Base-by-base conservation (phyloP, 1,140 invertebrate species). In the Aphelenchoides besseyi region DNA sequence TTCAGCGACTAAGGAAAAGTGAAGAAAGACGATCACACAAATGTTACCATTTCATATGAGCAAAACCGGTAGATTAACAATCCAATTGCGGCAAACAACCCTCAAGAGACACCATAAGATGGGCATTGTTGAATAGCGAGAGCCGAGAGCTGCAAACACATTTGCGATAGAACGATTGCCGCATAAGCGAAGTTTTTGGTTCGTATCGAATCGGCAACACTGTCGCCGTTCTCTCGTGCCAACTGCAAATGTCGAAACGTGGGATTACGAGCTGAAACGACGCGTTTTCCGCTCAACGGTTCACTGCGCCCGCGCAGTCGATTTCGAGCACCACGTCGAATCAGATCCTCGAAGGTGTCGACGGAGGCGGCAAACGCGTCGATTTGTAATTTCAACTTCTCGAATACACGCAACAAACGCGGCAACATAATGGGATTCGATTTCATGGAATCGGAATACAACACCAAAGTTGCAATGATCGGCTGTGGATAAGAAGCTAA, bases 401-500 rank as follows among this genome's bases (percentile, higher is more conserved):
- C 73, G 2, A 75, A 41, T 12, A 72, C 69, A 36, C 32, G 12
- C 37, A 52, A 35, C 41, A n/a, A 28, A 66, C 61, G 33, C 23
- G 72, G 59, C 8, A 68, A 33, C 23, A 70, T n/a, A 36, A 67
- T 29, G 1, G 57, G 36, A 41, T 73, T 73, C 3, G 63, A 55
- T 5, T 48, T 69, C 12, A 78, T 61, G 12, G 62, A 48, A 16
- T 78, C 76, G n/a, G 76, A 57, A 82, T 93, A 92, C 9, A 97
- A 87, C 32, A 97, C 86, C 84, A 95, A 90, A 0, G 93, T 92
- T 59, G 91, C 89, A 5, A 97, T 86, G 18, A 97, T 85, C 1
- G 92, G 91, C 73, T 95, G 91, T 0, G 93, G 91, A 85, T 93
- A 94, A 52, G 90, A 89, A 2, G 92, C 91, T 37, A 98, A 86